Conservation (phyloP, 2,113 vertebrate genomes). For the Peromyscus maniculatus region DNA sequence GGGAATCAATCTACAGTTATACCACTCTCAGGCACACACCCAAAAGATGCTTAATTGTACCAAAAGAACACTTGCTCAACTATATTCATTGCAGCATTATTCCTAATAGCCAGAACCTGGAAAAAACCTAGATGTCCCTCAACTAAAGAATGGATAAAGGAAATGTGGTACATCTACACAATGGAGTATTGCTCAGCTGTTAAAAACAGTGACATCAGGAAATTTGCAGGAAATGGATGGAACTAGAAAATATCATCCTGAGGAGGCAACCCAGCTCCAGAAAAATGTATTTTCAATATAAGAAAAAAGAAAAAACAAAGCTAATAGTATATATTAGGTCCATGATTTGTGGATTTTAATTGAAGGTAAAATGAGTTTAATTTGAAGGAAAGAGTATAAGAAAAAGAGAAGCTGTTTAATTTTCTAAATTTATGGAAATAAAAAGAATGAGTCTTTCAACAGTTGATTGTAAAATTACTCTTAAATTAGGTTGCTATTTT, state of each 20-base stretch:
- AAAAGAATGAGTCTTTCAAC: neutral
- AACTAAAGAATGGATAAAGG: neutral
- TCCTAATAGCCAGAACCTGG: too few relatives aligned
- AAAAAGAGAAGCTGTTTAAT: neutral
- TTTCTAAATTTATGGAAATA: neutral
- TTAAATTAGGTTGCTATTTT: neutral
- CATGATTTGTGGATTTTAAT: conserved; percentile 43
- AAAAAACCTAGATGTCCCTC: neutral
- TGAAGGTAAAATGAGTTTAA: conserved; percentile 56
- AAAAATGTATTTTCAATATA: neutral
- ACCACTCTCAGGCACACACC: too few relatives aligned
- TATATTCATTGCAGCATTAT: too few relatives aligned
- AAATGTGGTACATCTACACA: neutral
- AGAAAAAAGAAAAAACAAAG: conserved; percentile 37
- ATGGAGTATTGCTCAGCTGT: neutral
- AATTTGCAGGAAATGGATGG: neutral
- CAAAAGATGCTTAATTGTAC: neutral
- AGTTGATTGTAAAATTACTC: neutral
- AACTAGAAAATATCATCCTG: neutral
- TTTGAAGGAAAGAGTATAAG: neutral
- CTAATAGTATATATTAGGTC: conserved; percentile 42
- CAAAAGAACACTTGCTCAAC: too few relatives aligned
- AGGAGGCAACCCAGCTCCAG: neutral
- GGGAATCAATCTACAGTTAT: neutral
- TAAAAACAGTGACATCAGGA: neutral